A percentile compares a stretch with the other conserved stretches of the same genome.
Conservation (phyloP, 2,113 vertebrate species). For the Urocynchramus pylzowi region DNA sequence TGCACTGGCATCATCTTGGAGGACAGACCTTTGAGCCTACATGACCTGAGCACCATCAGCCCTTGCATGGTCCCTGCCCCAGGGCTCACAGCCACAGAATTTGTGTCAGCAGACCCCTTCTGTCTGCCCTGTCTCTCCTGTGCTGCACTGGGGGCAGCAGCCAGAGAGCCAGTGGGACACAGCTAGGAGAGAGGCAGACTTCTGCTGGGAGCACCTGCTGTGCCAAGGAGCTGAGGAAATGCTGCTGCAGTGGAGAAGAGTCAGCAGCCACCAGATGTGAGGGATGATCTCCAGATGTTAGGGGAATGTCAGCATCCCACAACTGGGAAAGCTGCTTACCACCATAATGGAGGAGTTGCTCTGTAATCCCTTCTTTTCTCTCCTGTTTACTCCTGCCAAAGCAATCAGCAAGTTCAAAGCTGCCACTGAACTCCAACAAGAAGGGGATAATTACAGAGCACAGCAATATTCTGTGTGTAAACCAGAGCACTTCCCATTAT, state of each 20-base stretch:
- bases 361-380: neutral
- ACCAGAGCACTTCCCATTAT: conserved; percentile 14
- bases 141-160: neutral
- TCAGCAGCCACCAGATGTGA: neutral
- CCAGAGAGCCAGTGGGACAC: neutral
- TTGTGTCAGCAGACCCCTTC: neutral
- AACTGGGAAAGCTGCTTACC: neutral
- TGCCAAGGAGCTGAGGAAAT: neutral
- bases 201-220: neutral
- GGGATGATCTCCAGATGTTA: neutral
- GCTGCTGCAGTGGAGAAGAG: neutral
- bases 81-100: neutral
- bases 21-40: neutral
- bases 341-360: neutral
- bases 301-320: neutral
- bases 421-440: neutral
- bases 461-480: neutral
- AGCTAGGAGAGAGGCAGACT: neutral
- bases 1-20: neutral
- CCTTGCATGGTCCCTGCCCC: neutral
- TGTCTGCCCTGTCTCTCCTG: neutral
- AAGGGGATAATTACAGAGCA: neutral
- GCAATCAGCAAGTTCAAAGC: conserved; percentile 21
- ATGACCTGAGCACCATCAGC: neutral
- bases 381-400: conserved; percentile 1